Evolutionary conservation across 2,113 vertebrate genomes (phyloP).

Genomic region (Salvelinus sp.): DNA sequence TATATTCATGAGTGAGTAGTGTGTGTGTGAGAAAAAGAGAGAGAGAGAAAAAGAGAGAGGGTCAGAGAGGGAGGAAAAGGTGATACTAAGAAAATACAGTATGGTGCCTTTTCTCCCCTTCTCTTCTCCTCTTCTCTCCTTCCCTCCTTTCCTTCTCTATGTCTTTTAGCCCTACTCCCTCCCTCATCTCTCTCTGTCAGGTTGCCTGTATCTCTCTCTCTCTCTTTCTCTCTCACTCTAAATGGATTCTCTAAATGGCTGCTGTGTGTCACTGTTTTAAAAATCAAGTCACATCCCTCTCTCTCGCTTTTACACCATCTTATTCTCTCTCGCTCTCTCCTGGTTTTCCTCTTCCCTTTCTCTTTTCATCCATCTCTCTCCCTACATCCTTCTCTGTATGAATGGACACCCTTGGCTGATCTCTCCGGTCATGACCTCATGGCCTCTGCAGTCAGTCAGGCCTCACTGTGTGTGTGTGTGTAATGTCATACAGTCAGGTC

Average conservation of each 20-base stretch:
- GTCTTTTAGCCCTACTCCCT: background rate
- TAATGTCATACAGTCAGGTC: background rate
- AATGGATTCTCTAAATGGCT: constrained; percentile 53
- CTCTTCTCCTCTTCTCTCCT: background rate
- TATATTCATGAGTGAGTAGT: background rate
- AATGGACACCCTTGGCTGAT: constrained; percentile 57
- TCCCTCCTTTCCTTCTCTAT: background rate
- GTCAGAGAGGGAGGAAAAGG: constrained; percentile 18
- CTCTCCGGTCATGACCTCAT: constrained; percentile 43
- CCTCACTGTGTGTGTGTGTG: constrained; percentile 24
- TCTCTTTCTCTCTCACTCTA: constrained; percentile 42
- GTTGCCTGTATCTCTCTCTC: background rate
- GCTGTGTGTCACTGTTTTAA: constrained; percentile 69
- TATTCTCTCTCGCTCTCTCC: constrained; percentile 26
- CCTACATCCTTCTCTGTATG: constrained; percentile 44
- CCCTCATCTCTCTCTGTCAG: background rate
- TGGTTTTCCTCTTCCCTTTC: constrained; percentile 40
- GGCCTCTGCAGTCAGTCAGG: constrained; percentile 64
- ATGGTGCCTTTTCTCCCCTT: background rate
- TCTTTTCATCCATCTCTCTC: constrained; percentile 27
- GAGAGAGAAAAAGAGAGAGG: background rate
- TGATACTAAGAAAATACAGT: constrained; percentile 13
- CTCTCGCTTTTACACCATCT: constrained; percentile 32
- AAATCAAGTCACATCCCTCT: constrained; percentile 72
- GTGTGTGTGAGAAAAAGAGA: background rate